phyloP scores from a whole-genome alignment of 2,797 vertebrate species.

The Adrianichthys oophorus region DNA sequence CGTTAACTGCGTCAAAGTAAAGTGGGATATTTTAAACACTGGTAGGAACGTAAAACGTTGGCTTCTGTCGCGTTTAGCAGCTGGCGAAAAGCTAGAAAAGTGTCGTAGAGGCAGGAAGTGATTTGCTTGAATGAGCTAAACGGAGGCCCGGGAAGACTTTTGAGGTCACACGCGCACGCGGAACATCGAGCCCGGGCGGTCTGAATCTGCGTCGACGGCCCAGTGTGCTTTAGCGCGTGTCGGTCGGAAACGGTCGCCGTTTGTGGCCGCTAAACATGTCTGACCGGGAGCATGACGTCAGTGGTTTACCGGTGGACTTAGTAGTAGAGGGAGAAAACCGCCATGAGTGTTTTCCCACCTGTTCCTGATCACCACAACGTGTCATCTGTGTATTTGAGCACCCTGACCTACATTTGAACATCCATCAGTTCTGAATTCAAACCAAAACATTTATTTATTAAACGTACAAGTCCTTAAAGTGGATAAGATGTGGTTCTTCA shows the following conservation, averaged over 20 bases:
- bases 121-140: conserved; percentile 65
- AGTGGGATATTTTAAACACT: no score
- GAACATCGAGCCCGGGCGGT: neutral
- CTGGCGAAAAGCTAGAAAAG: conserved; percentile 34
- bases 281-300: conserved; percentile 70
- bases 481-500: neutral
- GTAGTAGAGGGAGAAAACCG: neutral
- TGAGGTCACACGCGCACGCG: neutral
- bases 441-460: no score
- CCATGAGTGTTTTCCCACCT: conserved; percentile 7
- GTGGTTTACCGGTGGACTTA: conserved; percentile 23
- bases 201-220: neutral
- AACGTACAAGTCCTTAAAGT: neutral
- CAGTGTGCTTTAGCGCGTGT: neutral
- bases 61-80: conserved; percentile 14
- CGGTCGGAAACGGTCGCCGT: conserved; percentile 20
- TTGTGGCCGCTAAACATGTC: conserved; percentile 53
- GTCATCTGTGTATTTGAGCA: neutral
- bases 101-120: conserved; percentile 75
- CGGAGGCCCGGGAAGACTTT: conserved; percentile 17
- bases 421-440: no score
- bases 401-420: neutral
- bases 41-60: no score
- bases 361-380: conserved; percentile 7
- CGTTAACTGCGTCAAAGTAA: no score